phyloP scores from a whole-genome alignment of 2,113 vertebrate genomes.

The Aspiorhynchus laticeps region DNA sequence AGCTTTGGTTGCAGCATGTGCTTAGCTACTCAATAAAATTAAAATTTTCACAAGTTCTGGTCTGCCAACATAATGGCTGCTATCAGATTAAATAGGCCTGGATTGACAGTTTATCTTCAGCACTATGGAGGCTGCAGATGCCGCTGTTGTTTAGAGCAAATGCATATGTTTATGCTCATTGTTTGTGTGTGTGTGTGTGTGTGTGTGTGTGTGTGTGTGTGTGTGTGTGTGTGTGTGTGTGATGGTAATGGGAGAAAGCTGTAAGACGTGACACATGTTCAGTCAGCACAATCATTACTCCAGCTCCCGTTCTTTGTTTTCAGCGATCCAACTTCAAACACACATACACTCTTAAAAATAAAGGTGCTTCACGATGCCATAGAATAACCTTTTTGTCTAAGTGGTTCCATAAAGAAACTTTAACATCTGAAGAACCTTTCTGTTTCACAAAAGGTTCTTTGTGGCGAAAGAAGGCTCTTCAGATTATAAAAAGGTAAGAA shows the following conservation, averaged over 20 bases:
- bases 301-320: conserved; percentile 67
- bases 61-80: conserved; percentile 49
- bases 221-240: neutral
- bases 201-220: neutral
- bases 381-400: too few species aligned
- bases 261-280: conserved; percentile 64
- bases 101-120: neutral
- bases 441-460: too few species aligned
- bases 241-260: conserved; percentile 70
- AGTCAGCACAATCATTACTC: conserved; percentile 66
- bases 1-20: conserved; percentile 33
- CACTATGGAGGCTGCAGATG: neutral
- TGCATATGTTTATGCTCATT: conserved; percentile 42
- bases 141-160: conserved; percentile 1
- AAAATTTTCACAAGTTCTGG: conserved; percentile 17
- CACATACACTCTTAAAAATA: conserved; percentile 10
- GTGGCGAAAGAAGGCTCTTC: too few species aligned
- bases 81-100: conserved; percentile 4
- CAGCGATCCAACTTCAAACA: conserved; percentile 34
- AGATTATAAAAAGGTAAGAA: too few species aligned
- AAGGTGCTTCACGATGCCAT: too few species aligned
- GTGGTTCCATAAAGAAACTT: too few species aligned
- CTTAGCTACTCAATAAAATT: conserved; percentile 13
- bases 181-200: neutral
- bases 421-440: too few species aligned